Evolutionary conservation across 2,888 invertebrate genomes (phyloP).

Genomic region (Lottia scabra): DNA sequence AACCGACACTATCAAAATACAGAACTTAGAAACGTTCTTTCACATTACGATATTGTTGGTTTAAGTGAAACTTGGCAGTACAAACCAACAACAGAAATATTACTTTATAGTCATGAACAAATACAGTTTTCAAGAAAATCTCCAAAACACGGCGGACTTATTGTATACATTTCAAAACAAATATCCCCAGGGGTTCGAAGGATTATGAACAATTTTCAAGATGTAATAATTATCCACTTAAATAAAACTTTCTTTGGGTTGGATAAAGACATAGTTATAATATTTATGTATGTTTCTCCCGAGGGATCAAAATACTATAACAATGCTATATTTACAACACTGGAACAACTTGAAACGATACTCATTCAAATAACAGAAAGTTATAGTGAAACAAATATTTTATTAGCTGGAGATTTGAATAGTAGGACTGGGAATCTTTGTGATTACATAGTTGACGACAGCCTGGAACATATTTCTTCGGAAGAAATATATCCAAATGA

Average conservation of each 20-base stretch:
- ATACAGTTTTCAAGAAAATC: background rate
- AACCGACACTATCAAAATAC: too few species aligned
- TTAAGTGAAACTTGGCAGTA: too few species aligned
- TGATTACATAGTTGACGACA: background rate
- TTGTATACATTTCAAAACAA: background rate
- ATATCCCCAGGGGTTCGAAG: background rate
- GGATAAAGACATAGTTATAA: background rate
- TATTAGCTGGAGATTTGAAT: background rate
- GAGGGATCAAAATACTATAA: background rate
- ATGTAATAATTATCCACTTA: background rate
- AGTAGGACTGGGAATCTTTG: background rate
- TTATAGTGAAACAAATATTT: background rate
- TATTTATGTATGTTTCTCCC: background rate
- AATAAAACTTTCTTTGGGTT: background rate
- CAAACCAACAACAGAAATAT: too few species aligned
- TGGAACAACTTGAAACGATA: background rate
- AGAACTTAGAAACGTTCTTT: too few species aligned
- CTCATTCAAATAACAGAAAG: background rate
- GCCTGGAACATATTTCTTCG: background rate
- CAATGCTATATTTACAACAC: background rate
- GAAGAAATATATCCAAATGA: background rate
- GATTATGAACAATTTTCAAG: background rate
- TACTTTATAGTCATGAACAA: too few species aligned
- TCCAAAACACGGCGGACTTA: background rate
- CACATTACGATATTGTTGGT: too few species aligned